phyloP scores from a whole-genome alignment of 2,113 vertebrate species.

The Aramus guarauna region DNA sequence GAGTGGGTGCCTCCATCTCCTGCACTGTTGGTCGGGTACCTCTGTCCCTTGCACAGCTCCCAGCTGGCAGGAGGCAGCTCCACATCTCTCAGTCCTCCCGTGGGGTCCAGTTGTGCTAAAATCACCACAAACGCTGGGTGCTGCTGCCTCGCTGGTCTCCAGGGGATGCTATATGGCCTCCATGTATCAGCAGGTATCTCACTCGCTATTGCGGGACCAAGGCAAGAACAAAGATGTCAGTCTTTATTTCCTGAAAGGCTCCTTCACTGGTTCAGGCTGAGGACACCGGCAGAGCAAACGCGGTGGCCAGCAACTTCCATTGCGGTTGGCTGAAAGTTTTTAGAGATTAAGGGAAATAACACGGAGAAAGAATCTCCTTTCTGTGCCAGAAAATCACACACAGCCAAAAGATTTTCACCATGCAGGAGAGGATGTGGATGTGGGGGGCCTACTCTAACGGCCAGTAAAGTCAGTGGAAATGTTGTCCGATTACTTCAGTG shows the following conservation, averaged over 20 bases:
- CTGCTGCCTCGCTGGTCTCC: not conserved
- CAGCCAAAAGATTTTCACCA: not conserved
- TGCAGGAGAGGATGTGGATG: not conserved
- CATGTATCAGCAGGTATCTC: not conserved
- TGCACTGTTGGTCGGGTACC: rapidly evolving
- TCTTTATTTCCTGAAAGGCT: not conserved
- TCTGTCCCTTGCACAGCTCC: not conserved
- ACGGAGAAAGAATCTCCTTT: not conserved
- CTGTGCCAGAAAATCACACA: not conserved
- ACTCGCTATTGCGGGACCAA: rapidly evolving
- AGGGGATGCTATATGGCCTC: not conserved
- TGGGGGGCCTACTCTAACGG: not conserved
- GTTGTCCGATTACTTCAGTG: not conserved
- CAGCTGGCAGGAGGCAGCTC: not conserved
- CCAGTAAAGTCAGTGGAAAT: not conserved
- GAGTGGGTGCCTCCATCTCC: not conserved
- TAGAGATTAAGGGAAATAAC: not conserved
- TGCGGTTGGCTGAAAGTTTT: not conserved
- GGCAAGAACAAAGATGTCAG: not conserved
- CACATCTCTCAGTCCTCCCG: not conserved
- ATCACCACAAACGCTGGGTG: not conserved
- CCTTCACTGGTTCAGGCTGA: not conserved
- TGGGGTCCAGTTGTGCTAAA: not conserved
- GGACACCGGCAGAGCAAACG: not conserved
- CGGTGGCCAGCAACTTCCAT: not conserved